Evolutionary conservation across 1,140 invertebrate species (phyloP), one percentile per base, ranked within the genome.

Genomic region (Papilio glaucus): DNA sequence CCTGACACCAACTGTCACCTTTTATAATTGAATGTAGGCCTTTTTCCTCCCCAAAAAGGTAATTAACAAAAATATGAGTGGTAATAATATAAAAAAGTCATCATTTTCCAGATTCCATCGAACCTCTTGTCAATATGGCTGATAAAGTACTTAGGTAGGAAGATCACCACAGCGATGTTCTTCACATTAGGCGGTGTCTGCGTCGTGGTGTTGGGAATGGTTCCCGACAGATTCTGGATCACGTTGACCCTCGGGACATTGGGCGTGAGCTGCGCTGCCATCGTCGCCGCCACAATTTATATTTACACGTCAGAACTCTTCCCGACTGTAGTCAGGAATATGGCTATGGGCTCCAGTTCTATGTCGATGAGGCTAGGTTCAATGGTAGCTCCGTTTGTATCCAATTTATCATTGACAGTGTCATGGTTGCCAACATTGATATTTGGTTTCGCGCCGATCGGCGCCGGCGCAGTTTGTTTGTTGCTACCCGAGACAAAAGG

Each of bases 401-500:
- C 95, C 8, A 93, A 95, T 69, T 75, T 94, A 3, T 85, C 93
- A 0, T 68, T 74, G 4, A 85, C 85, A 0, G 82, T 92, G 21
- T 80, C 83, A 0, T 95, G 94, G 94, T 74, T 97, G 41, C 96
- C 96, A 0, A 95, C 96, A 0, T 80, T 95, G 0, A 94, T 97
- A 45, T 97, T 97, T 88, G 96, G 96, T 4, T 76, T 94, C 0
- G 84, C 95, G 1, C 94, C 96, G 0, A 85, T 97, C 1, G 74
- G 95, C 1, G 95, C 95, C 33, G 96, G 95, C 1, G 67, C 94
- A 0, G 87, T 96, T 10, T 96, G 95, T 73, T 72, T 96, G 0
- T 87, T 96, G n/a, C 89, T 97, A 33, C 96, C 96, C 0, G 96
- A 98, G 93, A 98, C 97, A 0, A 94, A 95, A 53, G 95, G 96